Evolutionary conservation across 2,113 vertebrate genomes (phyloP).

Genomic region (Archilochus colubris): DNA sequence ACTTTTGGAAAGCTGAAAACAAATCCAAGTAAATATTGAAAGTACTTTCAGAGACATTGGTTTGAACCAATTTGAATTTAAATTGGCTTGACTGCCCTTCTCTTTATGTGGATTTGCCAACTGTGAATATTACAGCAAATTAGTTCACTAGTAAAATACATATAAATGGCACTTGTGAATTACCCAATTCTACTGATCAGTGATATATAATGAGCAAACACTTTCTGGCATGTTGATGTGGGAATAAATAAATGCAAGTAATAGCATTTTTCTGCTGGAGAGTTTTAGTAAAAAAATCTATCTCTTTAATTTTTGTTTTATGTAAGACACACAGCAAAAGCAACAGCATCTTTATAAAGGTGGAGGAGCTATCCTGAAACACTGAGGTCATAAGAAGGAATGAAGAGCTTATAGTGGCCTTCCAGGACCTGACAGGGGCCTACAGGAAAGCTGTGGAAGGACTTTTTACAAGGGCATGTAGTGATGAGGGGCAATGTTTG

Average conservation of each 20-base stretch:
- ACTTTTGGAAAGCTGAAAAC: not conserved
- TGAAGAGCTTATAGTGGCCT: no score
- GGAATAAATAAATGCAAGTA: conserved; percentile 5
- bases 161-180: not conserved
- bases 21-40: not conserved
- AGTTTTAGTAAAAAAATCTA: conserved; percentile 42
- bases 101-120: not conserved
- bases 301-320: not conserved
- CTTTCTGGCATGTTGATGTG: not conserved
- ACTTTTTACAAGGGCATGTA: no score
- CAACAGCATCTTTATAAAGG: not conserved
- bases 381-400: not conserved
- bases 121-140: conserved; percentile 19
- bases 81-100: not conserved
- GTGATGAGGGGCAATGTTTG: no score
- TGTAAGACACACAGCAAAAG: not conserved
- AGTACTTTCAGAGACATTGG: not conserved
- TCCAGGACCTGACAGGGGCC: no score
- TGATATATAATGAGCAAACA: not conserved
- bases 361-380: not conserved
- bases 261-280: conserved; percentile 43
- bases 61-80: not conserved
- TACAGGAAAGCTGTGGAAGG: no score
- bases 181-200: not conserved
- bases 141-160: not conserved